phyloP scores from a whole-genome alignment of 1,140 invertebrate species.

The Pristionchus pacificus region DNA sequence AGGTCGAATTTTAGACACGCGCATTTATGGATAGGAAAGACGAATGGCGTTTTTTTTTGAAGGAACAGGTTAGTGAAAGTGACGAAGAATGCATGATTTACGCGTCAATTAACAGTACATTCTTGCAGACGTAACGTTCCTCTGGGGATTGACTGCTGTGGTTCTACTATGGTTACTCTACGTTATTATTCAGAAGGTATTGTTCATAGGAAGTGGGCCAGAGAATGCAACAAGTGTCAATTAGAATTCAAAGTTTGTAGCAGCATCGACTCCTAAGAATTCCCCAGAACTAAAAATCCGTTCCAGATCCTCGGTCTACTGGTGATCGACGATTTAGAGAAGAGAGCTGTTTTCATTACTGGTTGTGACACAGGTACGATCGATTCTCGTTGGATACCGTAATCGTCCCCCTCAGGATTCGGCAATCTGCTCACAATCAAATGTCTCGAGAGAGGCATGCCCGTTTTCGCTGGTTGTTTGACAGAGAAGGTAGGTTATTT shows the following conservation, averaged over 20 bases:
- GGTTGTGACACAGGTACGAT: neutral
- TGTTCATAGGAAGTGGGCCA: too few species aligned
- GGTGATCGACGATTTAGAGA: neutral
- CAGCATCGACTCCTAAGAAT: neutral
- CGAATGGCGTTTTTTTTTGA: too few species aligned
- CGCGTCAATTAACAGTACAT: too few species aligned
- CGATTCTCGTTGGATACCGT: neutral
- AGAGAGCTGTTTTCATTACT: neutral
- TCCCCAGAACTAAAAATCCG: neutral
- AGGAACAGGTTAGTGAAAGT: too few species aligned
- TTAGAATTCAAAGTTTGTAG: neutral
- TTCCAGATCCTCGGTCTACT: neutral
- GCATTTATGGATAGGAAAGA: too few species aligned
- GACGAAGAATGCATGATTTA: too few species aligned
- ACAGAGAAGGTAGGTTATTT: slow-evolving; percentile 26
- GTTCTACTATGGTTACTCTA: neutral
- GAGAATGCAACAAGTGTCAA: too few species aligned
- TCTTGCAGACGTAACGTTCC: too few species aligned
- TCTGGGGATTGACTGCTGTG: too few species aligned
- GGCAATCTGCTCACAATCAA: slow-evolving; percentile 35
- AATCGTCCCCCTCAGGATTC: slow-evolving; percentile 16
- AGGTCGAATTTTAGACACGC: too few species aligned
- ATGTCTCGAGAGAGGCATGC: slow-evolving; percentile 36
- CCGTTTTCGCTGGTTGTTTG: slow-evolving; percentile 40
- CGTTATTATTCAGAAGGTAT: neutral